Base-by-base conservation (phyloP, 2,113 vertebrate genomes). In the Labrus mixtus region DNA sequence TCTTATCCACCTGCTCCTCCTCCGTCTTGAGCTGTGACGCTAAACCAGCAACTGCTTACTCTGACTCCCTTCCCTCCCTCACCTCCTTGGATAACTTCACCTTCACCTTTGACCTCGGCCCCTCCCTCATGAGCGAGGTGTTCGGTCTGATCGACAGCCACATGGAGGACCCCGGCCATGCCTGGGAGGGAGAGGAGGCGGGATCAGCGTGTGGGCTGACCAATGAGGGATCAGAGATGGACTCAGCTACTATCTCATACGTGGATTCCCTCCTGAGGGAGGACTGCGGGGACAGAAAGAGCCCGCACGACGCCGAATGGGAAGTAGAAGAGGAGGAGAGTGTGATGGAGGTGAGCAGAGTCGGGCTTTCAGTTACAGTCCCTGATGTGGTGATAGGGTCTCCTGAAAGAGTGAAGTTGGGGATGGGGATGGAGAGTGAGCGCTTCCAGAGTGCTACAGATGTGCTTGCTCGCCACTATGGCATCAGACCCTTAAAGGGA, bases 121-220 rank as follows among this genome's bases (percentile, higher is more conserved):
- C 98, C 19, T 99, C 98, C 10, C 95, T 99, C 57, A 97, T 99
- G 96, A 98, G 95, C 0, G 98, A 99, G 89, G 95, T 99, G 13
- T 95, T 99, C 45, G 93, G 96, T 55, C 91, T 96, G 87, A 97
- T 99, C 78, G 92, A 94, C 77, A 46, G 82, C 74, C 83, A 82
- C 51, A 4, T 33, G 0, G 90, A 79, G 45, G 87, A 87, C 19
- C 45, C 76, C 8, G 15, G 37, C 54, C 76, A 73, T 6, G 1
- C 41, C 45, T 91, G 90, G 89, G 90, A 88, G 36, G 76, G 69
- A 0, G 90, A 91, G 56, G 88, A 90, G 63, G 84, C 17, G 6
- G 91, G 81, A 9, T 89, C 85, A 1, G 85, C 91, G 0, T 87
- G 71, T 2, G 76, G 87, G 39, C 51, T 85, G 53, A 73, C 81